Evolutionary conservation across 2,797 vertebrate genomes (phyloP).

Genomic region (Paguma larvata): DNA sequence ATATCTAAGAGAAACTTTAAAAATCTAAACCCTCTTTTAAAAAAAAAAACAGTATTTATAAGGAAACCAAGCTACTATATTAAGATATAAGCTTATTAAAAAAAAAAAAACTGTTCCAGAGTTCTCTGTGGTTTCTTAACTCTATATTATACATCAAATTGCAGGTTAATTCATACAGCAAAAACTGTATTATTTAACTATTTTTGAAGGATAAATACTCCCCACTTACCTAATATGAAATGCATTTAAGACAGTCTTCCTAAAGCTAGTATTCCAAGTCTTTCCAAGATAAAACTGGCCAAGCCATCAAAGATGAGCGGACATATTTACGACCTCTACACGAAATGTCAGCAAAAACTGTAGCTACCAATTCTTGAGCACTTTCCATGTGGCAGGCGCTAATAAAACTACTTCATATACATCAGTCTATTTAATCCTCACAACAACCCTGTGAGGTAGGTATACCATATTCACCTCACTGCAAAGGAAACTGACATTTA

Average conservation of each 20-base stretch:
- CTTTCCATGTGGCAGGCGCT: background rate
- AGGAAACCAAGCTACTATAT: background rate
- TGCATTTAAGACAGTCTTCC: background rate
- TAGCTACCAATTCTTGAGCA: background rate
- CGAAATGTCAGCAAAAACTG: background rate
- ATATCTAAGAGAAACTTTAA: background rate
- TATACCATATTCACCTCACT: constrained; percentile 3
- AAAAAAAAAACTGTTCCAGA: background rate
- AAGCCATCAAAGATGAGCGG: constrained; percentile 13
- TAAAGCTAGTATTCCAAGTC: constrained; percentile 35
- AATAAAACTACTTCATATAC: background rate
- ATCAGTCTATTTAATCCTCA: background rate
- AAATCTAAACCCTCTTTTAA: background rate
- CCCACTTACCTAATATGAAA: constrained; percentile 19
- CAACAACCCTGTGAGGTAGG: background rate
- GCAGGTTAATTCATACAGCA: background rate
- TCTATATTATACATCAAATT: constrained; percentile 15
- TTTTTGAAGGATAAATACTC: background rate
- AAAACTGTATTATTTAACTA: background rate
- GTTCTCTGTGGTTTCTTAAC: background rate
- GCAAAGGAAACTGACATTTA: constrained; percentile 39
- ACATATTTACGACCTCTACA: background rate
- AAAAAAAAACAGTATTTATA: background rate
- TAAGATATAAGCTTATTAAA: background rate
- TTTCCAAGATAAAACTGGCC: background rate